Evolutionary conservation across 1,140 invertebrate genomes (phyloP), one percentile per base, ranked within the genome.

Genomic region (Mya arenaria): DNA sequence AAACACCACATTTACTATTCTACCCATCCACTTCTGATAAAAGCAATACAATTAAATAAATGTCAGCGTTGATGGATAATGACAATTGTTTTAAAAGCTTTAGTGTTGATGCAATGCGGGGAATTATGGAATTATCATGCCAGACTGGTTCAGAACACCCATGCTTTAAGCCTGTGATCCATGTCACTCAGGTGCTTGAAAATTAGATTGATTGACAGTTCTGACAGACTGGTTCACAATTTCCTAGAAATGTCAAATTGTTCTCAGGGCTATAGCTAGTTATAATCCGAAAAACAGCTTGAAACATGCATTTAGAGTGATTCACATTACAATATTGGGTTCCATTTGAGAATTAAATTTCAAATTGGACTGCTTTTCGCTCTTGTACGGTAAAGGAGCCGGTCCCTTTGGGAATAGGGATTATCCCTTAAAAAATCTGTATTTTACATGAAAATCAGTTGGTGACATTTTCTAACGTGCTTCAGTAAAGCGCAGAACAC

Each of bases 391-490:
- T 23, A 52, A n/a, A 23, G 25, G 25, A 52, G 48, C 2, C 48
- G 25, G 25, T 34, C 25, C 77, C 66, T 10, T 10, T n/a, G 65
- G 65, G 77, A 80, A 23, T 13, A 6, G 28, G n/a, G 25, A 6
- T 80, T 41, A 80, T 69, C 77, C 66, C 23, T 68, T 71, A 68
- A 80, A 80, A 78, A 80, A 80, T 69, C 66, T 80, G 30, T 13
- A 60, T 66, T 68, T 56, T 60, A 39, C 63, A 65, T 66, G 39
- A 68, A 79, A 71, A 60, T 44, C 77, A 80, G 77, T 32, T 39
- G 41, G 77, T 55, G 30, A 37, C n/a, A 17, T 69, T 55, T 69
- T 60, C 44, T 63, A 60, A 37, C 58, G 60, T 15, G 52, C 28
- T 1, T 41, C 48, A 80, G 48, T 58, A 44, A 37, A 56, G 52